Evolutionary conservation across 2,113 vertebrate genomes (phyloP), one percentile per base, ranked within the genome.

Genomic region (Mormyrus iriodes): DNA sequence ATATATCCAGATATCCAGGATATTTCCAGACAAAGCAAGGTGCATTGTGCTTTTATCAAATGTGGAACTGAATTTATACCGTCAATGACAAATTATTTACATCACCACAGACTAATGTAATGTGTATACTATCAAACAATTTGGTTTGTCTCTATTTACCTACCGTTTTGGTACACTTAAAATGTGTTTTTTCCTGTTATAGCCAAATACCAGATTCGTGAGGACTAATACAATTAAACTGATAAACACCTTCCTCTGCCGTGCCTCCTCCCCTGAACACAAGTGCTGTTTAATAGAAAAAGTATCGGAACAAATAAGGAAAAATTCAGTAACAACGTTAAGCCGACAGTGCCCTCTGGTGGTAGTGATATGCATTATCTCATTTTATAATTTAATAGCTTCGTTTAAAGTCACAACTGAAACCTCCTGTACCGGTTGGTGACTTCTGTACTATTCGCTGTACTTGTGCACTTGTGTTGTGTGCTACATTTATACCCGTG

Each of bases 291-390:
- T 51, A 31, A 73, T 46, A 86, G 69, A 48, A 44, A 53, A 51
- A 42, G 46, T 42, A 48, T 51, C 39, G 31, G 39, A 55, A 52
- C 9, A 19, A 52, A 44, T 39, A 10, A 44, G 8, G 13, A 13
- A 86, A n/a, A 15, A 55, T 88, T 83, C 58, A 31, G 35, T 31
- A 48, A n/a, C 21, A 44, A 46, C 39, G 19, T 27, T 89, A 69
- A 89, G 88, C 65, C 88, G 91, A 89, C 24, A 90, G 87, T 91
- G 92, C 89, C 90, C 90, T 92, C 93, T 92, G 89, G 91, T 90
- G 93, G 91, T 35, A 85, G n/a, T n/a, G 35, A 44, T 88, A 35
- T 87, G 58, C n/a, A 49, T 21, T 19, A 79, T 39, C 35, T 31
- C 73, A 39, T 42, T 39, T 35, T 42, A 42, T 79, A 79, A 79